These are phyloP conservation scores for Erinaceus europaeus DNA, from an alignment of 2,113 vertebrate species.

Conservation along the genomic window DNA sequence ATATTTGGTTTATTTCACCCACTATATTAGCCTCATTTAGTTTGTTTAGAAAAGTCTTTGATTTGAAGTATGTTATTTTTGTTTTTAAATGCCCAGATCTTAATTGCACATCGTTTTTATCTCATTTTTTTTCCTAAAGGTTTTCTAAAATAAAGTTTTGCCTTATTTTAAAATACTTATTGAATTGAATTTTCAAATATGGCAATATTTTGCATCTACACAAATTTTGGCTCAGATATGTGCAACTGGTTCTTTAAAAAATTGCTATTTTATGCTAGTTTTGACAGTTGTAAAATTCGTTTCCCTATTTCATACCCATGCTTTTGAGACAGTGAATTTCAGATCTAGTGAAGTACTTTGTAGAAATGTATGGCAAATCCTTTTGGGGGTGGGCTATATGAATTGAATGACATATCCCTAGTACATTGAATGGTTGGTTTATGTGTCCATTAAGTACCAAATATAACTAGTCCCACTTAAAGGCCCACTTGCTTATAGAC, in stretches of 20 bases:
- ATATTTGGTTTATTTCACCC: constrained; percentile 25
- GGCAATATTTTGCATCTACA: neutral
- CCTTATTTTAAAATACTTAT: neutral
- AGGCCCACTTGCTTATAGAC: no score
- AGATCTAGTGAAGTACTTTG: neutral
- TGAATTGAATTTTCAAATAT: neutral
- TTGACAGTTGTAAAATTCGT: neutral
- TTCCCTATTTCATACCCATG: neutral
- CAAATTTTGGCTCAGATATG: neutral
- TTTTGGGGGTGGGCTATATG: neutral
- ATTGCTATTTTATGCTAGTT: neutral
- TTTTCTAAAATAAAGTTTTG: neutral
- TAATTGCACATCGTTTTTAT: neutral
- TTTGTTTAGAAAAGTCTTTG: neutral
- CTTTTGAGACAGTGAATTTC: neutral
- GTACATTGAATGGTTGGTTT: neutral
- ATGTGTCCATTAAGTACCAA: neutral
- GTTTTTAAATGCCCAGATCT: constrained; percentile 23
- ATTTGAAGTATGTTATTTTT: constrained; percentile 19
- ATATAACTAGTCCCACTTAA: no score
- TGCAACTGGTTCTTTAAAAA: neutral
- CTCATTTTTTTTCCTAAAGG: neutral
- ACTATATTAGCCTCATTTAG: constrained; percentile 16
- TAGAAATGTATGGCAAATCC: neutral
- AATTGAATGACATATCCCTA: neutral